Conservation (phyloP, 2,113 vertebrate genomes). For the Phalacrocorax pelagicus region DNA sequence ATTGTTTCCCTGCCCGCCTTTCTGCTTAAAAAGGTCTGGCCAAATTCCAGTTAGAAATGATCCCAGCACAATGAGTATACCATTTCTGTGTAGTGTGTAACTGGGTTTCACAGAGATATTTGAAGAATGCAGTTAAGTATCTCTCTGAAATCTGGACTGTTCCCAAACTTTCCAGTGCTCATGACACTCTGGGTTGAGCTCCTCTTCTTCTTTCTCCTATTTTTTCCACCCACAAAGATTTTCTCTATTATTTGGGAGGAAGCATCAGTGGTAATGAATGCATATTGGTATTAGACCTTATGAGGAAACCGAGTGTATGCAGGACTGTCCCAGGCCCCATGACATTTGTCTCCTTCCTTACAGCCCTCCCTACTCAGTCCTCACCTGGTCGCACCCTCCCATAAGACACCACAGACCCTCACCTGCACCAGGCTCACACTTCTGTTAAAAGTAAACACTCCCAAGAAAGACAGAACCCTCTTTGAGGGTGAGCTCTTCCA, state of each 20-base stretch:
- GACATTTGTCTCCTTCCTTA: not conserved
- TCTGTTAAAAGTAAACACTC: not conserved
- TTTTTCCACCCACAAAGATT: constrained; percentile 37
- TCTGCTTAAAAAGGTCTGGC: constrained; percentile 62
- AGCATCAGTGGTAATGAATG: not conserved
- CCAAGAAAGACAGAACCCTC: not conserved
- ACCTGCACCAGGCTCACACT: not conserved
- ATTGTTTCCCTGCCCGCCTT: constrained; percentile 47
- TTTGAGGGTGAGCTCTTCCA: not conserved
- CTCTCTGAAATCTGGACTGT: constrained; percentile 60
- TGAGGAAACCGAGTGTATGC: not conserved
- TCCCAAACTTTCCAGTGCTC: constrained; percentile 26
- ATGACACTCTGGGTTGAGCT: not conserved
- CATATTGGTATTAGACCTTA: not conserved
- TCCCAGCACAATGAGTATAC: constrained; percentile 29
- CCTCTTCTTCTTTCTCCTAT: not conserved
- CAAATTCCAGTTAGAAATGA: constrained; percentile 58
- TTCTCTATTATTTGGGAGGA: not conserved
- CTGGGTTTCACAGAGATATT: constrained; percentile 56
- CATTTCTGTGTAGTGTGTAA: constrained; percentile 43
- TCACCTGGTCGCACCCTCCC: not conserved
- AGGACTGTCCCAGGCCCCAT: not conserved
- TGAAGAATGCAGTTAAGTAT: constrained; percentile 70
- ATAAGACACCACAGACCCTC: not conserved
- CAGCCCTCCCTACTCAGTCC: not conserved